These are phyloP conservation scores for Trogon surrucura DNA, from an alignment of 2,113 vertebrate genomes.

Conservation along the genomic window DNA sequence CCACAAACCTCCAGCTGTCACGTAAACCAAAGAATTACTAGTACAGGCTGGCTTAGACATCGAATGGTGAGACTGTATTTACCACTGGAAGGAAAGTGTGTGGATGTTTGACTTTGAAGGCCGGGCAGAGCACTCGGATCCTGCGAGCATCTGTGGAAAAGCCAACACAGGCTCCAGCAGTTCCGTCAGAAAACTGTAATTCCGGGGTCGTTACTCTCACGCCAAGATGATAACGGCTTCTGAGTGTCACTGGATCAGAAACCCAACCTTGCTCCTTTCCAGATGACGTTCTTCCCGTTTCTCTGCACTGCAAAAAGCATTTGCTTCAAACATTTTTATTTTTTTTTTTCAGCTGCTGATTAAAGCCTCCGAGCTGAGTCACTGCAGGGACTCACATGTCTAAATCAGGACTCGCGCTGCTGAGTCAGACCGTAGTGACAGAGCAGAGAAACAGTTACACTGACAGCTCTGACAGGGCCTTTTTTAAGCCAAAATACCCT, in stretches of 20 bases:
- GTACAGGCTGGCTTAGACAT: not conserved
- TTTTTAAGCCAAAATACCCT: not conserved
- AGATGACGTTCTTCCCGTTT: not conserved
- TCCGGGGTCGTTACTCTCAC: not conserved
- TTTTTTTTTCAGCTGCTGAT: not conserved
- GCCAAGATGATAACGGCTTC: rapidly evolving
- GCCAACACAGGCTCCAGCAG: not conserved
- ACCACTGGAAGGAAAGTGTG: not conserved
- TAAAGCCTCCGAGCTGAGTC: slow-evolving; percentile 17
- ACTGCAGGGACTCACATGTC: not conserved
- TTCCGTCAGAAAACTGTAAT: not conserved
- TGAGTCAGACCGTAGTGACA: slow-evolving; percentile 19
- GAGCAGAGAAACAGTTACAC: not conserved
- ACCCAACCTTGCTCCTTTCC: not conserved
- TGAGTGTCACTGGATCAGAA: not conserved
- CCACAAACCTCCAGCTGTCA: not conserved
- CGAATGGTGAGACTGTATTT: not conserved
- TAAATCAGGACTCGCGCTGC: slow-evolving; percentile 27
- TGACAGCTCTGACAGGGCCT: not conserved
- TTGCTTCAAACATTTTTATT: not conserved
- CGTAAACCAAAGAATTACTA: not conserved
- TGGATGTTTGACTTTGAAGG: not conserved
- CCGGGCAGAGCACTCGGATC: not conserved
- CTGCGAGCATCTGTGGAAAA: not conserved
- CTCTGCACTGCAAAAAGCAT: not conserved